Evolutionary conservation across 92 coral and sea anemone genomes (phyloP).

Genomic region (Chrysogorgia sp.): DNA sequence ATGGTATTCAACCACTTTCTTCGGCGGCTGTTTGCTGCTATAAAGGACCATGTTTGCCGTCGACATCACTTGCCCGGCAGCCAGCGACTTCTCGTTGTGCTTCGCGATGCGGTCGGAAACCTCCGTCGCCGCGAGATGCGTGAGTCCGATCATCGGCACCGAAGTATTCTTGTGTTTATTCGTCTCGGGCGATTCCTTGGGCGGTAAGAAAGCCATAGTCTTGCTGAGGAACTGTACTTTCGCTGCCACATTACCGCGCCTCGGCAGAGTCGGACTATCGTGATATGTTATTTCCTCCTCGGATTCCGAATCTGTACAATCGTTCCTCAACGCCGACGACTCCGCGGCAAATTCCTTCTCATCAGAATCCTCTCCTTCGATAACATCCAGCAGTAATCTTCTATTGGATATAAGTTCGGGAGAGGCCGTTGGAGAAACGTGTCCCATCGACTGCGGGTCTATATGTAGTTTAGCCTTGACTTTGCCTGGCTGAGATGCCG

Average conservation of each 20-base stretch:
- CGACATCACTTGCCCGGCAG: conserved; percentile 88
- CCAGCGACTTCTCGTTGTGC: conserved; percentile 89
- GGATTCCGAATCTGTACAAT: conserved; percentile 19
- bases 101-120: conserved; percentile 84
- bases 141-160: conserved; percentile 90
- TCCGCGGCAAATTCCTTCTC: conserved; percentile 22
- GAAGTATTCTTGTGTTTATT: conserved; percentile 74
- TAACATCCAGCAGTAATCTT: conserved; percentile 40
- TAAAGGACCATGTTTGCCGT: conserved; percentile 72
- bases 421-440: conserved; percentile 27
- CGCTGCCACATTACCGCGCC: conserved; percentile 84
- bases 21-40: conserved; percentile 80
- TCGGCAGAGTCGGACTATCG: conserved; percentile 59
- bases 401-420: conserved; percentile 47
- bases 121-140: conserved; percentile 74
- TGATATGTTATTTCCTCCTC: conserved; percentile 37
- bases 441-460: conserved; percentile 36
- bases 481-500: conserved; percentile 61
- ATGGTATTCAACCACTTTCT: conserved; percentile 69
- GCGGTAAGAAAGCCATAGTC: conserved; percentile 66
- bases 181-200: conserved; percentile 53
- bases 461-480: conserved; percentile 54
- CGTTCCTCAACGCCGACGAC: not conserved
- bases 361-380: conserved; percentile 33
- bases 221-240: conserved; percentile 84